A percentile compares a stretch with the other conserved stretches of the same genome.
phyloP scores from a whole-genome alignment of 92 coral and sea anemone species.

The Epizoanthus illoricatus region DNA sequence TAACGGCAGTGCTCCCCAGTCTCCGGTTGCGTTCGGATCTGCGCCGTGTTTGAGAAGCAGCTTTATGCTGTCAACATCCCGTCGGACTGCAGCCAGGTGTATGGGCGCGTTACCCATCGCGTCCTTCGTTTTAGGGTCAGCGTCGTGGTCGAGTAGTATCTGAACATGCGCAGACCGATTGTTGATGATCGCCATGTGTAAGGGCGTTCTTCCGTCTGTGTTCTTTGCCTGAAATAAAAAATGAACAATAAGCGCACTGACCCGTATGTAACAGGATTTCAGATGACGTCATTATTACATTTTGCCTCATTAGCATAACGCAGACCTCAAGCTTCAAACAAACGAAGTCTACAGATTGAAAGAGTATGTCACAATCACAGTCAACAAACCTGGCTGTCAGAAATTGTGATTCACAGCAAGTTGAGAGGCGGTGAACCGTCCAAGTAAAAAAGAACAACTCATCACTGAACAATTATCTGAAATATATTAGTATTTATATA shows the following conservation, averaged over 20 bases:
- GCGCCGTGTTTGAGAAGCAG: slow-evolving; percentile 17
- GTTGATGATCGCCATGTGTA: slow-evolving; percentile 2
- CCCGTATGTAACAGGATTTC: no score
- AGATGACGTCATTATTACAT: no score
- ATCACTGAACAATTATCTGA: no score
- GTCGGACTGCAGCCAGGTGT: slow-evolving; percentile 12
- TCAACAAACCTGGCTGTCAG: no score
- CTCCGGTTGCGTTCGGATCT: slow-evolving; percentile 8
- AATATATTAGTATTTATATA: not conserved
- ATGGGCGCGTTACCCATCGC: slow-evolving; percentile 11
- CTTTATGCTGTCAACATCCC: not conserved
- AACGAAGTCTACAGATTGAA: no score
- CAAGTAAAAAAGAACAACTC: no score
- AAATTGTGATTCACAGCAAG: no score
- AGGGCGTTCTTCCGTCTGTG: slow-evolving; percentile 7
- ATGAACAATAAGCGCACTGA: no score
- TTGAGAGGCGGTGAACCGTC: no score
- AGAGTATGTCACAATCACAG: no score
- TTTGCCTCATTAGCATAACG: no score
- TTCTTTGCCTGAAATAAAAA: slow-evolving; percentile 18
- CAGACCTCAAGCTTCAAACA: no score
- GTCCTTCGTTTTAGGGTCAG: slow-evolving; percentile 17
- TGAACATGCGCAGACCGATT: not conserved
- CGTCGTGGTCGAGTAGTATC: slow-evolving; percentile 14
- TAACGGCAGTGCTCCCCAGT: slow-evolving; percentile 28